Evolutionary conservation across 2,797 vertebrate genomes (phyloP).

Genomic region (Schizopygopsis malacanthus): DNA sequence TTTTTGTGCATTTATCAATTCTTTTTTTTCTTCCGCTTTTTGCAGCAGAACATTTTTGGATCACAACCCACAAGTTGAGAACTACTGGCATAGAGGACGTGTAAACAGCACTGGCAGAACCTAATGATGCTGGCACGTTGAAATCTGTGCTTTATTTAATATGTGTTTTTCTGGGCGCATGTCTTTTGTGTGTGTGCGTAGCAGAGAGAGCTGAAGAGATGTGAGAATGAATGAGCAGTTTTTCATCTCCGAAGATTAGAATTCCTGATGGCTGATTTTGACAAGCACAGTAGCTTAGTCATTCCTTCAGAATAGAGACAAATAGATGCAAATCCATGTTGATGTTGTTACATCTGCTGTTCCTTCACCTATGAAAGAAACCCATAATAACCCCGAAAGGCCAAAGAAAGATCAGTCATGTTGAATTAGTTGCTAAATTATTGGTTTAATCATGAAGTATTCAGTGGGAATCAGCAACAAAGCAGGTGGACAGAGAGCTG

Average conservation of each 20-base stretch:
- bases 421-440: conserved; percentile 27
- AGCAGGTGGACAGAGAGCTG: background rate
- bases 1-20: no score
- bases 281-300: conserved; percentile 33
- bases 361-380: conserved; percentile 5
- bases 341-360: conserved; percentile 23
- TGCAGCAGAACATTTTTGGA: conserved; percentile 19
- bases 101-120: conserved; percentile 34
- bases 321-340: conserved; percentile 25
- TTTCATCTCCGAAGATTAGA: conserved; percentile 46
- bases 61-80: background rate
- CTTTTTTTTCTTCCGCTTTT: background rate
- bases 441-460: conserved; percentile 41
- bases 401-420: background rate
- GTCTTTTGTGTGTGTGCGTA: conserved; percentile 21
- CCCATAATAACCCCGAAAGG: background rate
- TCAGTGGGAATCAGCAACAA: conserved; percentile 27
- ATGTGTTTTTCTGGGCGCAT: conserved; percentile 49
- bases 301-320: conserved; percentile 22
- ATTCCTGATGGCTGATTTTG: conserved; percentile 35
- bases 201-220: conserved; percentile 23
- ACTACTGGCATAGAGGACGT: conserved; percentile 3
- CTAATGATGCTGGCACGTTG: conserved; percentile 42
- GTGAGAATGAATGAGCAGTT: conserved; percentile 16
- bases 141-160: conserved; percentile 39